These are phyloP conservation scores for Drosophila nebulosa DNA, from an alignment of 1,140 invertebrate genomes.

Conservation along the genomic window DNA sequence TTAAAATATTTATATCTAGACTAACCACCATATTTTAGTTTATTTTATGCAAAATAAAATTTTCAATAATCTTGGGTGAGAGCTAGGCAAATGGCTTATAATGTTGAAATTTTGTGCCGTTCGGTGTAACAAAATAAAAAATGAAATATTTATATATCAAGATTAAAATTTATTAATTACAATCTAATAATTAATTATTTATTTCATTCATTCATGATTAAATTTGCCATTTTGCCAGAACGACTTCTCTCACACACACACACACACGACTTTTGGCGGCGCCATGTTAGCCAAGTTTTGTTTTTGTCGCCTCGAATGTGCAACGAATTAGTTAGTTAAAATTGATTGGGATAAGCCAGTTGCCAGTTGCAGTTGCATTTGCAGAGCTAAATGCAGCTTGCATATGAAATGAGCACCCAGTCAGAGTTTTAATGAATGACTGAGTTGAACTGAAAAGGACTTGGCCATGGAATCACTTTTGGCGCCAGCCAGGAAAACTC, in stretches of 20 bases:
- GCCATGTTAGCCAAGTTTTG: constrained; percentile 44
- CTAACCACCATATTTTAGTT: too few species aligned
- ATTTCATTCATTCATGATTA: constrained; percentile 57
- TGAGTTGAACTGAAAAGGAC: constrained; percentile 33
- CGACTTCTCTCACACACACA: constrained; percentile 28
- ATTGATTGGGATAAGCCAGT: constrained; percentile 68
- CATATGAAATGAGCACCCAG: constrained; percentile 58
- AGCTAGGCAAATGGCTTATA: too few species aligned
- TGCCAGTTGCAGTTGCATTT: constrained; percentile 17
- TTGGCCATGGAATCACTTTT: constrained; percentile 32
- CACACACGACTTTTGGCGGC: constrained; percentile 54
- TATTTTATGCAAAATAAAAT: too few species aligned
- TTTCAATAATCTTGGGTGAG: too few species aligned
- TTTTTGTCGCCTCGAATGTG: constrained; percentile 69
- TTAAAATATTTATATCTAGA: too few species aligned
- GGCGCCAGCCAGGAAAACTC: constrained; percentile 31
- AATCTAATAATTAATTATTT: constrained; percentile 1
- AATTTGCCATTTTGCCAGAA: constrained; percentile 40
- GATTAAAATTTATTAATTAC: background rate
- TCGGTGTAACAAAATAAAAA: too few species aligned
- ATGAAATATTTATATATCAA: too few species aligned
- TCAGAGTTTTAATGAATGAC: constrained; percentile 67
- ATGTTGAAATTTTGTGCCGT: too few species aligned
- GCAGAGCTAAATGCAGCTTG: constrained; percentile 42
- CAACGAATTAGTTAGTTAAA: constrained; percentile 66